Percentiles rank a stretch among this genome's conserved stretches.
Conservation (phyloP, 2,888 invertebrate species). For the Rhagophthalmus giganteus region DNA sequence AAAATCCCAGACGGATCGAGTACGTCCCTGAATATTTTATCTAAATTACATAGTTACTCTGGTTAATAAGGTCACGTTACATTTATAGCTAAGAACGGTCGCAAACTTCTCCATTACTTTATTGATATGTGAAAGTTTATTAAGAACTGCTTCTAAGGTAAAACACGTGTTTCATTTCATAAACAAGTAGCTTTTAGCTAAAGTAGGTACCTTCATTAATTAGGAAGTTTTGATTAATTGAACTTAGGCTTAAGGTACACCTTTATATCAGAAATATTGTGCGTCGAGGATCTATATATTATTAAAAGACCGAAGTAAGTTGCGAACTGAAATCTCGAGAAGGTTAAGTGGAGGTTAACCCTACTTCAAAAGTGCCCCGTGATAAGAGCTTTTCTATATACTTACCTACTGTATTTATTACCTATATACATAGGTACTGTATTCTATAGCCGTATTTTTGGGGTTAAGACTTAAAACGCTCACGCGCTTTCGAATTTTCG, state of each 20-base stretch:
- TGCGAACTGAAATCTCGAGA: conserved; percentile 14
- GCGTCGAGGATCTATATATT: conserved; percentile 16
- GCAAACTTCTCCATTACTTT: conserved; percentile 28
- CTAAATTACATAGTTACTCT: conserved; percentile 25
- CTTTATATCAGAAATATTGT: conserved; percentile 26
- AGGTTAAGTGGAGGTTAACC: conserved; percentile 14
- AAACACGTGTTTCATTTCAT: conserved; percentile 30
- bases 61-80: conserved; percentile 25
- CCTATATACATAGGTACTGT: not conserved
- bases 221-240: conserved; percentile 31
- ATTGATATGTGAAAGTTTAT: conserved; percentile 28
- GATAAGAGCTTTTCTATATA: conserved; percentile 6
- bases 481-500: too few relatives aligned
- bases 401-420: not conserved
- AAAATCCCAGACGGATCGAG: too few relatives aligned
- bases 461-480: too few relatives aligned
- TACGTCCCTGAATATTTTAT: conserved; percentile 20
- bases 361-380: not conserved
- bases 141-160: conserved; percentile 22
- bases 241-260: conserved; percentile 24
- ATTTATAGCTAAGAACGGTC: conserved; percentile 22
- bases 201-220: conserved; percentile 27
- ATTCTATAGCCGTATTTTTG: too few relatives aligned
- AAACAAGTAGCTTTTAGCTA: conserved; percentile 28
- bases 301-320: conserved; percentile 16